Conservation (phyloP, 2,888 invertebrate species). For the Pseudeuparius sepicola region DNA sequence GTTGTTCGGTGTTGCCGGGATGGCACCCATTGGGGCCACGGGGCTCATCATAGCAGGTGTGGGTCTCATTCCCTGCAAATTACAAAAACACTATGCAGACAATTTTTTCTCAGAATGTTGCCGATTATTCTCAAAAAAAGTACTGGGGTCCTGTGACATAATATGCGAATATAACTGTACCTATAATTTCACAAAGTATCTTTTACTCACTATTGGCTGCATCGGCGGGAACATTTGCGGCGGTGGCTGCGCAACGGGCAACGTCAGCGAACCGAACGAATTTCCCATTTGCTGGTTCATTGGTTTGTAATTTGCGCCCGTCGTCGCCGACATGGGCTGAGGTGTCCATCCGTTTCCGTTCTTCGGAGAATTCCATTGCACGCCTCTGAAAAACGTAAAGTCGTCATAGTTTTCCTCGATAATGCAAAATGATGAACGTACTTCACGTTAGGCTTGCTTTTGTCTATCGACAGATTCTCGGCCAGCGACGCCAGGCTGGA, state of each 20-base stretch:
- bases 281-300: conserved; percentile 49
- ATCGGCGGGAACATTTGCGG: conserved; percentile 35
- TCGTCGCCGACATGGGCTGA: conserved; percentile 82
- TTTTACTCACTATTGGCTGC: conserved; percentile 33
- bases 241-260: conserved; percentile 30
- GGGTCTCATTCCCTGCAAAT: conserved; percentile 35
- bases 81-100: too few relatives aligned
- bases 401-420: not conserved
- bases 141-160: not conserved
- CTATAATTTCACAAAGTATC: too few relatives aligned
- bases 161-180: too few relatives aligned
- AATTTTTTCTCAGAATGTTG: too few relatives aligned
- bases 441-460: conserved; percentile 58
- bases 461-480: conserved; percentile 83
- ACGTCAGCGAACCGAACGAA: too few relatives aligned
- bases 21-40: conserved; percentile 29
- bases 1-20: conserved; percentile 31
- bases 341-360: conserved; percentile 77
- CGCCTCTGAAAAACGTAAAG: conserved; percentile 49
- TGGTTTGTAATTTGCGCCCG: conserved; percentile 77
- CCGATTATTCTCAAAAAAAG: too few relatives aligned
- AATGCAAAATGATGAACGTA: too few relatives aligned
- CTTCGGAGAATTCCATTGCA: conserved; percentile 88
- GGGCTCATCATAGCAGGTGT: conserved; percentile 33
- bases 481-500: conserved; percentile 88